Evolutionary conservation across 2,797 vertebrate species (phyloP), one percentile per base, ranked within the genome.

Genomic region (Alcedo quadribrachys): DNA sequence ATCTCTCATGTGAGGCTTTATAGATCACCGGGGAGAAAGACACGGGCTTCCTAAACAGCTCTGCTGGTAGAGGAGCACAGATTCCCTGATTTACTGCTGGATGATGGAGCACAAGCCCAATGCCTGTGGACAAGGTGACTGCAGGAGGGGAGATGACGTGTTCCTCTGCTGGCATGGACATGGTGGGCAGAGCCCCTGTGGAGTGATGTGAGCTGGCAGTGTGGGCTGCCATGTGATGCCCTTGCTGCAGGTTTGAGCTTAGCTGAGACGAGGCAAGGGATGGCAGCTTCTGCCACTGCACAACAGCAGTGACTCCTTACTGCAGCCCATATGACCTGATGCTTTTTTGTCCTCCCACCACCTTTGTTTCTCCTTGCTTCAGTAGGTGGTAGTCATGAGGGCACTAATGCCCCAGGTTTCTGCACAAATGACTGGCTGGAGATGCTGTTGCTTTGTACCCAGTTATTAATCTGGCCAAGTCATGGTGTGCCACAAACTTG

Each of bases 141-240:
- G 32, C 7, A 3, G 78, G 54, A 61, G 10, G 5, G 42, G 25
- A 73, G 30, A 2, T 32, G 43, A 6, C 19, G 20, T 66, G 30
- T 3, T 63, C 5, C 6, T 0, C 14, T 2, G 1, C 40, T 32
- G 40, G 27, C 6, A 0, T 12, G 53, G 37, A 18, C 62, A 48
- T 46, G 32, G 8, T 0, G 0, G 79, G 6, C 28, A 73, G n/a
- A 37, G 24, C 12, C 18, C 30, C 48, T 51, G 27, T 45, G 30
- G 73, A 48, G 15, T 48, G 6, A 45, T 37, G n/a, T 5, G 33
- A 24, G 40, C 35, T 63, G 80, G 19, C 35, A 67, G 48, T 40
- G 7, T 0, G 0, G 54, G 5, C 62, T 92, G 65, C 0, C 0
- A 5, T 1, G 1, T 0, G 0, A 9, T 77, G 80, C 37, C 4